Base-by-base conservation (phyloP, 2,888 invertebrate species). In the Tetranychus truncatus region DNA sequence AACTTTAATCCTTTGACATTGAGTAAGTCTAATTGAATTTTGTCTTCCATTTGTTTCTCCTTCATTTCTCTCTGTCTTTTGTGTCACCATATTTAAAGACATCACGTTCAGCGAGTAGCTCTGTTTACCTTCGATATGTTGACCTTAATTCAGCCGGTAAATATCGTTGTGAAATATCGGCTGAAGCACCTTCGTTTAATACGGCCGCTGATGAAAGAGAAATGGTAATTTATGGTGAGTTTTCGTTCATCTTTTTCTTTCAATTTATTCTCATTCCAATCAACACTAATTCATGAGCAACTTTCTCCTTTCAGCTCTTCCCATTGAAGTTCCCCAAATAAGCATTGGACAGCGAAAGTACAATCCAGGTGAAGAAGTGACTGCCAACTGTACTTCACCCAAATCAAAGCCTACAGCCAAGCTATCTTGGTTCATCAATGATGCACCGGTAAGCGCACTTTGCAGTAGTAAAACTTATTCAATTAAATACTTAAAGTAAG, bases 171-270 rank as follows among this genome's bases (percentile, higher is more conserved):
- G 79, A 79, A 76, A 78, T 79, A 11, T 78, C 78, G 0, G 79
- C 79, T 1, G 79, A 79, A 74, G 79, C 79, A 1, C 79, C 79
- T 5, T 76, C 76, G 71, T 79, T 79, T 66, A 76, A 78, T 45
- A 79, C 79, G 7, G 78, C 78, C 0, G 78, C 77, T 72, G 78
- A 76, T 7, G 78, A 79, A 69, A 78, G 78, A 71, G 74, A 77
- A 45, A 78, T 79, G 78, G 77, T 78, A 73, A 78, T 79, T 34
- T 78, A 78, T 65, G 78, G 79, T 79, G 75, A 74, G 20, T 73
- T 44, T 66, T 66, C 20, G 6, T n/a, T 11, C n/a, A n/a, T 4
- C 66, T 7, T 66, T 15, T 11, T 66, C 20, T 1, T 66, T 66
- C 9, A 6, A 66, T 66, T 20, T 20, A 66, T 66, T n/a, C 20